Evolutionary conservation across 2,888 invertebrate species (phyloP), one percentile per base, ranked within the genome.

Genomic region (Busseola fusca): DNA sequence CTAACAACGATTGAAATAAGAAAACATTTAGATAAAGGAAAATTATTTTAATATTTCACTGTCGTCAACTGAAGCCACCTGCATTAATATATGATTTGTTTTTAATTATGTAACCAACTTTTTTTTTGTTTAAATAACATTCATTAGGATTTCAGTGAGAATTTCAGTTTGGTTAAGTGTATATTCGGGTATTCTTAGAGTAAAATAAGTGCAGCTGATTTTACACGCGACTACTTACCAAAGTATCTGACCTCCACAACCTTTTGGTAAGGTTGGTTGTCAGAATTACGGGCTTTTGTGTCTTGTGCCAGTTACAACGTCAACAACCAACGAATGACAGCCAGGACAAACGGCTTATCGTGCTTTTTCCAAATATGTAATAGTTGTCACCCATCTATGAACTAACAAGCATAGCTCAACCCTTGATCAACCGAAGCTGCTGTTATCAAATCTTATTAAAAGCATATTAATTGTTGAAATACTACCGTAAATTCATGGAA

Each of bases 1-100:
- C 58, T 40, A 52, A 58, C 14, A 58, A 58, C 7, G 37, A 73
- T 40, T 45, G 30, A 59, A 65, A 37, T 21, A 48, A 65, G 37
- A 10, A 45, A 45, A 66, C 14, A 14, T 27, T 50, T 30, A n/a
- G n/a, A n/a, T 9, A 48, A 27, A 72, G n/a, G 37, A 5, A 21
- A 30, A 57, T 72, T 30, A 42, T n/a, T 34, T 64, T 64, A n/a
- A 9, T 16, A 25, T 37, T 30, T 54, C 34, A 57, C 27, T 60
- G 7, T 40, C 52, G 18, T 42, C 21, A 25, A 12, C 21, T 57
- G 27, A 14, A 37, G 18, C 5, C 27, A n/a, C 9, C 10, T 34
- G 16, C 50, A 14, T 34, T n/a, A 5, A 60, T 18, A 12, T 60
- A 12, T 12, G 14, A 40, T 40, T 40, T 14, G 3, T 1, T 59